phyloP scores from a whole-genome alignment of 2,888 invertebrate species.

The Acrocera orbiculus region DNA sequence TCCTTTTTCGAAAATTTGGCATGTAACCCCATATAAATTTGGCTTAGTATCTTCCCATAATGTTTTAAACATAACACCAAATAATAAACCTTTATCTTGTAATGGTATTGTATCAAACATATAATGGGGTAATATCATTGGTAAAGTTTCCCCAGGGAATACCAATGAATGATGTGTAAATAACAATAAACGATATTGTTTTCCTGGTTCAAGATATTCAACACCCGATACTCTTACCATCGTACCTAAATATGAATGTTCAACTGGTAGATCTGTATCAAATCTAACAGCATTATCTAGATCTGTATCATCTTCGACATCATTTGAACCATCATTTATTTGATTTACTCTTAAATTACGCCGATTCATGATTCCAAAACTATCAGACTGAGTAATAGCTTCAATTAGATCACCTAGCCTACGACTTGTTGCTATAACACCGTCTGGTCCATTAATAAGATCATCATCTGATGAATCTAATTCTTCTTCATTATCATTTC shows the following conservation, averaged over 20 bases:
- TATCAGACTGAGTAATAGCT: slow-evolving; percentile 5
- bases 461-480: not conserved
- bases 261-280: slow-evolving; percentile 37
- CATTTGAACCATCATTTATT: slow-evolving; percentile 5
- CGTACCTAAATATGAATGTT: slow-evolving; percentile 34
- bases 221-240: slow-evolving; percentile 45
- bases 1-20: slow-evolving; percentile 30
- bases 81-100: slow-evolving; percentile 23
- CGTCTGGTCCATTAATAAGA: not conserved
- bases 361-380: too few species aligned
- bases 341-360: too few species aligned
- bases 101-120: slow-evolving; percentile 21
- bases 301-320: slow-evolving; percentile 4
- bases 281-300: slow-evolving; percentile 20
- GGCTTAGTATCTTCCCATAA: slow-evolving; percentile 16
- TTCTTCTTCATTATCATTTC: slow-evolving; percentile 2
- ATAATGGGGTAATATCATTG: slow-evolving; percentile 40
- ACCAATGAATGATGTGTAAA: slow-evolving; percentile 43
- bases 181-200: slow-evolving; percentile 37
- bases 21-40: slow-evolving; percentile 26
- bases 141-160: slow-evolving; percentile 65
- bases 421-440: not conserved
- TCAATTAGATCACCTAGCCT: slow-evolving; percentile 1
- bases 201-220: slow-evolving; percentile 41
- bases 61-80: slow-evolving; percentile 27